Percentiles rank a stretch among this genome's conserved stretches.
phyloP scores from a whole-genome alignment of 2,797 vertebrate genomes.

The Thripadectes ignobilis region DNA sequence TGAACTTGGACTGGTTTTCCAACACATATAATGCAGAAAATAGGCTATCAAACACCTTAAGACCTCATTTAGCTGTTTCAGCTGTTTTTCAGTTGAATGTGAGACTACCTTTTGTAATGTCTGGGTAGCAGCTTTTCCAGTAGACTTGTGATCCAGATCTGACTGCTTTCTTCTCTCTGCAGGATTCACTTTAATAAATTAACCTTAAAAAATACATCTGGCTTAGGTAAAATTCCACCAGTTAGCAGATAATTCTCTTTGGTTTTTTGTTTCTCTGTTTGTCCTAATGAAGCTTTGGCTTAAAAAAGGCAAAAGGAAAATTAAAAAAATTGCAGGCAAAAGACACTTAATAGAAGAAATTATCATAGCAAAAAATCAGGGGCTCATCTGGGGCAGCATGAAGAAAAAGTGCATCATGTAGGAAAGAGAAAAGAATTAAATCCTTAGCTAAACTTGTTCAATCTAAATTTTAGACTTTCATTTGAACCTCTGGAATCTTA shows the following conservation, averaged over 20 bases:
- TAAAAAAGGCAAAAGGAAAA: background rate
- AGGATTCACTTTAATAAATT: background rate
- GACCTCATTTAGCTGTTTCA: background rate
- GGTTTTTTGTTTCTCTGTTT: background rate
- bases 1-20: background rate
- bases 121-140: background rate
- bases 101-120: background rate
- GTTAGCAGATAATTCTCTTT: background rate
- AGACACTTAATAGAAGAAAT: background rate
- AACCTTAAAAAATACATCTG: background rate
- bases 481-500: background rate
- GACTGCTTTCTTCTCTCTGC: background rate
- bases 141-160: background rate
- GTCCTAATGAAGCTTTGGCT: background rate
- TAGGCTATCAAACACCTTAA: background rate
- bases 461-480: background rate
- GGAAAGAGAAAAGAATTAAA: background rate
- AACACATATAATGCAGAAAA: background rate
- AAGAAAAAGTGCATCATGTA: background rate
- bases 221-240: background rate
- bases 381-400: background rate
- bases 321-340: background rate
- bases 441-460: background rate
- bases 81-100: background rate
- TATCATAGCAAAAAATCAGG: background rate